These are phyloP conservation scores for Scotopteryx bipunctaria DNA, from an alignment of 2,888 invertebrate species.

Conservation along the genomic window DNA sequence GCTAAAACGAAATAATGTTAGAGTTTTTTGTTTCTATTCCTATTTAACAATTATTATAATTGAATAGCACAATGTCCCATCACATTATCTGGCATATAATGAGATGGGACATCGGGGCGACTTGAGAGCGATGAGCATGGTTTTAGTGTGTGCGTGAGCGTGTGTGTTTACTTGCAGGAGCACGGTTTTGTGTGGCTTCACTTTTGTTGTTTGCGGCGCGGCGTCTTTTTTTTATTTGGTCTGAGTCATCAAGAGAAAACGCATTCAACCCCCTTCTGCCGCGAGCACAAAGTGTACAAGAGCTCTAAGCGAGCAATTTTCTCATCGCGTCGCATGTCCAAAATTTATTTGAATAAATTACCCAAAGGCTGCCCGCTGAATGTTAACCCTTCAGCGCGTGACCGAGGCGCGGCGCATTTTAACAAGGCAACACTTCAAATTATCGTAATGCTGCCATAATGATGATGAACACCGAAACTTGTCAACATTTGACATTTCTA, in stretches of 20 bases:
- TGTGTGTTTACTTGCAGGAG: no score
- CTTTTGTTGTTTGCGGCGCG: no score
- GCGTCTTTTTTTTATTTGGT: not conserved
- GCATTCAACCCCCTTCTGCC: not conserved
- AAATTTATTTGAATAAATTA: conserved; percentile 80
- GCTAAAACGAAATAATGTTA: no score
- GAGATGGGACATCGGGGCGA: no score
- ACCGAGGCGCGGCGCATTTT: conserved; percentile 52
- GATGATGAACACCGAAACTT: conserved; percentile 25
- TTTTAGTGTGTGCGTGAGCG: no score
- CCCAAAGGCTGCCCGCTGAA: conserved; percentile 68
- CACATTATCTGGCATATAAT: no score
- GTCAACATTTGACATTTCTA: conserved; percentile 11
- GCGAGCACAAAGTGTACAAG: conserved; percentile 34
- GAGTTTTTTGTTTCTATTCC: no score
- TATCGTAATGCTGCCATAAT: conserved; percentile 44
- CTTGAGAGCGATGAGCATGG: no score
- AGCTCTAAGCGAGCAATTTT: conserved; percentile 60
- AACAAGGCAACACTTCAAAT: conserved; percentile 48
- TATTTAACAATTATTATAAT: no score
- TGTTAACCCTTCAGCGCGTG: conserved; percentile 68
- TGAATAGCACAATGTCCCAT: no score
- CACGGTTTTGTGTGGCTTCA: no score
- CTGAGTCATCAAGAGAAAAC: not conserved
- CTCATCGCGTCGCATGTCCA: conserved; percentile 63